phyloP scores from a whole-genome alignment of 2,888 invertebrate species.

The Lutraria lutraria region DNA sequence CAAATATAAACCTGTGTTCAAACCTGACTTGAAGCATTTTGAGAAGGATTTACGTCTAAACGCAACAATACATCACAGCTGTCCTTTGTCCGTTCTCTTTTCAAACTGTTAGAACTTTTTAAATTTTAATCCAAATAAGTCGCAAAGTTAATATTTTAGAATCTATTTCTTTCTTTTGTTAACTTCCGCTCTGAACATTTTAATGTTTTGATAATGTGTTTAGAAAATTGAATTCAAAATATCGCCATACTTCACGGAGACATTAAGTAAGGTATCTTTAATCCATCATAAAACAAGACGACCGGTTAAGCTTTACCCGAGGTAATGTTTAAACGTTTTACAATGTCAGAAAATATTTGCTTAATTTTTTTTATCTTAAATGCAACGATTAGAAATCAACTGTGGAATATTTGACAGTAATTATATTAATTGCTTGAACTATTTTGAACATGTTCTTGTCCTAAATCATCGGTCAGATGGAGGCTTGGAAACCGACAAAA shows the following conservation, averaged over 20 bases:
- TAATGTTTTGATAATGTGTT: slow-evolving; percentile 24
- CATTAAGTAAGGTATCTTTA: not conserved
- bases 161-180: not conserved
- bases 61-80: not conserved
- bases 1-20: not conserved
- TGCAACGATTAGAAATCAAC: not conserved
- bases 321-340: not conserved
- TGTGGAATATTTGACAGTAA: not conserved
- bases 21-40: not conserved
- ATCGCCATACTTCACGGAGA: not conserved
- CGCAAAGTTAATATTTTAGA: slow-evolving; percentile 20
- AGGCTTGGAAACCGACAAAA: not conserved
- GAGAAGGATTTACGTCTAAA: not conserved
- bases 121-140: not conserved
- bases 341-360: not conserved
- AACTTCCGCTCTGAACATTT: slow-evolving; percentile 1
- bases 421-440: not conserved
- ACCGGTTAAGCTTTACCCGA: not conserved
- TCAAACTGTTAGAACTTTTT: not conserved
- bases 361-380: slow-evolving; percentile 11
- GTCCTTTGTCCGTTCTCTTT: not conserved
- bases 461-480: not conserved
- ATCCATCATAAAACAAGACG: not conserved
- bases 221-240: slow-evolving; percentile 12
- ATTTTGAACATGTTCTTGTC: not conserved